Percentiles rank a stretch among this genome's conserved stretches.
Conservation (phyloP, 2,113 vertebrate species). For the Prolemur simus region DNA sequence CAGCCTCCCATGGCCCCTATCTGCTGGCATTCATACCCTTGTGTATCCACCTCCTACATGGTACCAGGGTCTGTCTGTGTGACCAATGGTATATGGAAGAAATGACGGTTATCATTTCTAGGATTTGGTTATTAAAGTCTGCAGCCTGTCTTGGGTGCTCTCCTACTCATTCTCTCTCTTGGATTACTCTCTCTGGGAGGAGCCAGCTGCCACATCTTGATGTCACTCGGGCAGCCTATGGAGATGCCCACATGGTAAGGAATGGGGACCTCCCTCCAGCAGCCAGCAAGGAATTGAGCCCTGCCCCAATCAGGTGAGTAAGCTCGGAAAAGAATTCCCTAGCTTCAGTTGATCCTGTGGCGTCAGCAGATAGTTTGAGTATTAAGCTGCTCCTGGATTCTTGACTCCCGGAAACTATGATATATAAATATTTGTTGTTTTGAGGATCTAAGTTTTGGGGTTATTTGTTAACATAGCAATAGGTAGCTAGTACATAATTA, state of each 20-base stretch:
- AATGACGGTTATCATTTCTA: neutral
- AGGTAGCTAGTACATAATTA: neutral
- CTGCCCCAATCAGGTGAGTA: neutral
- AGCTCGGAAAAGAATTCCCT: neutral
- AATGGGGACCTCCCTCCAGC: neutral
- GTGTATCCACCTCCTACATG: neutral
- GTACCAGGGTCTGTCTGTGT: neutral
- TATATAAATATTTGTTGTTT: neutral
- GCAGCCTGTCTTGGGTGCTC: neutral
- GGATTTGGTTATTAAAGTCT: neutral
- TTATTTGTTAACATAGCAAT: neutral
- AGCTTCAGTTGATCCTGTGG: neutral
- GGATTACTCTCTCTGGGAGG: neutral
- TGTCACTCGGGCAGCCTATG: neutral
- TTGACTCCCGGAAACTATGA: neutral
- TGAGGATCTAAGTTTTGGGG: neutral
- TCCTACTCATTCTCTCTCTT: neutral
- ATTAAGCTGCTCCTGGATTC: neutral
- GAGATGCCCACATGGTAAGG: neutral
- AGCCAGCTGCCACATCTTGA: neutral
- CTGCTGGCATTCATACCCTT: neutral
- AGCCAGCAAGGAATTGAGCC: neutral
- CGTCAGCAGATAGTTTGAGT: neutral
- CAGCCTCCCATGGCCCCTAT: fast-evolving
- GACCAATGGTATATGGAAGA: neutral